Percentiles rank a stretch among this genome's conserved stretches.
Conservation (phyloP, 2,113 vertebrate species). For the Cisticola juncidis region DNA sequence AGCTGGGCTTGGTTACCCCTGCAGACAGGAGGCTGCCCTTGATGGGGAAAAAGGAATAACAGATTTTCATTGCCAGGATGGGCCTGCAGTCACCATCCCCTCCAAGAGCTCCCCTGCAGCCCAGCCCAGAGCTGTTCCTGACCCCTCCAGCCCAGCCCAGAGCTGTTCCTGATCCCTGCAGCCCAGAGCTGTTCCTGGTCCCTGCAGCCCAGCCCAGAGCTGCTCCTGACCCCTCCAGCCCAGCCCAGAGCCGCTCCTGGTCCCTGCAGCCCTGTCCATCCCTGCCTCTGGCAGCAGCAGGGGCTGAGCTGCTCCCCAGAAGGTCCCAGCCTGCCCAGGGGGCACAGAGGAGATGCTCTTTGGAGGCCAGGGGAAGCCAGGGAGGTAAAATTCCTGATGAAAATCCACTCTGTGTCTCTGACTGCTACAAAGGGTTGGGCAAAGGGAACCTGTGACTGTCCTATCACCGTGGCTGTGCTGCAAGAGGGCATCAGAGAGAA, state of each 20-base stretch:
- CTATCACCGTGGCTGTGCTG: not conserved
- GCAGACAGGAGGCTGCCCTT: not conserved
- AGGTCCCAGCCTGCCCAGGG: not conserved
- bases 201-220: not conserved
- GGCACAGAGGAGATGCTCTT: not conserved
- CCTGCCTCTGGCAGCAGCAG: not conserved
- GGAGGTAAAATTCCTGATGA: not conserved
- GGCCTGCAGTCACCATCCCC: not conserved
- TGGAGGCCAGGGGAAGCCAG: not conserved
- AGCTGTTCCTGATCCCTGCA: no score
- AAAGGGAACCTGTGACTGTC: not conserved
- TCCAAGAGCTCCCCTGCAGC: not conserved
- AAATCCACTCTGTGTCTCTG: slow-evolving; percentile 46
- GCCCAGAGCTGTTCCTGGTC: accelerated
- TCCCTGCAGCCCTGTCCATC: not conserved
- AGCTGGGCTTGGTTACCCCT: not conserved
- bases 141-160: not conserved
- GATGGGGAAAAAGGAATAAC: not conserved
- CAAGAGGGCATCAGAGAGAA: not conserved
- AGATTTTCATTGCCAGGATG: not conserved
- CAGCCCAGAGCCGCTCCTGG: not conserved
- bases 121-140: not conserved
- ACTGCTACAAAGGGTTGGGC: not conserved
- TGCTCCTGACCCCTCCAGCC: not conserved
- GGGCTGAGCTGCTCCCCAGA: not conserved